Evolutionary conservation across 2,888 invertebrate genomes (phyloP), one percentile per base, ranked within the genome.

Genomic region (Elysia crispata): DNA sequence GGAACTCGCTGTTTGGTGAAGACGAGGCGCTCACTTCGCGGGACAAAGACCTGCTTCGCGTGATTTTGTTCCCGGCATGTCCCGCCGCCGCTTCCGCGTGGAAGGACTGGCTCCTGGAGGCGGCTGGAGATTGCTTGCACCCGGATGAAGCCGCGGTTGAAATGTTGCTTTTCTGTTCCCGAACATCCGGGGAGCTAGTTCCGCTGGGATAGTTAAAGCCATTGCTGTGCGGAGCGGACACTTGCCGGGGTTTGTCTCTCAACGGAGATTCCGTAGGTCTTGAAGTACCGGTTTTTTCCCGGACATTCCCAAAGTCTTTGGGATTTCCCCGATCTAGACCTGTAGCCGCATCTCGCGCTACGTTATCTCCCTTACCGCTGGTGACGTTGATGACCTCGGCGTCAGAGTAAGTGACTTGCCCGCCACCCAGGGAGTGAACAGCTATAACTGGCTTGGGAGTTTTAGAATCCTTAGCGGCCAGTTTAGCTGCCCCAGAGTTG

Each of bases 1-100:
- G 6, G 5, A 41, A 11, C 5, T 11, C 41, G 41, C 5, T 3
- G 11, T 41, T 41, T 11, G 41, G 41, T 11, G 41, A 41, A 11
- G 41, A 41, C 3, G 11, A 41, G 11, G 41, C 11, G 11, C 41
- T 23, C 23, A 57, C 69, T 1, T 77, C 77, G 1, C 57, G 54
- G 33, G 67, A 66, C 57, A 77, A 18, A 6, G 77, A 77, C 25
- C 69, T 67, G 25, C 77, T 77, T 70, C 77, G 30, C n/a, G 54
- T 54, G 0, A 77, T 57, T 13, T 41, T 41, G 41, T 41, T 41
- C 11, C 41, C 41, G 5, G 41, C 3, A 11, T 41, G 3, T 41
- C 41, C 41, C 41, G 41, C 41, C 5, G 11, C 41, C 41, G 41
- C 69, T 20, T 67, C 69, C 18, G 60, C 30, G 31, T 69, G 54